These are phyloP conservation scores for Merops nubicus DNA, from an alignment of 2,113 vertebrate species.

Conservation along the genomic window DNA sequence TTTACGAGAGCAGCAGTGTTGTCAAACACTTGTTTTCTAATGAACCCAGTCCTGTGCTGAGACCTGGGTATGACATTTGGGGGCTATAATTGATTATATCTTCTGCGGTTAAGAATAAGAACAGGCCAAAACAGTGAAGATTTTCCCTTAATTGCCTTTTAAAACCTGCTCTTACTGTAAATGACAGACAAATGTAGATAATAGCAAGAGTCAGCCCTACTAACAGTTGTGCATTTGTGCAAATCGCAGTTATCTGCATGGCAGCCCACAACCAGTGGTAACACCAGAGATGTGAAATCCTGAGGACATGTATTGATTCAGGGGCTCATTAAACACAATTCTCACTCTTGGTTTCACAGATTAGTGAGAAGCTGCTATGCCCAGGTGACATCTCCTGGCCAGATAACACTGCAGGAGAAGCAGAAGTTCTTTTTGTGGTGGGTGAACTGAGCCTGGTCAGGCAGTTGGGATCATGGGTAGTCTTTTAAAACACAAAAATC, in stretches of 20 bases:
- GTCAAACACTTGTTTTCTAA: background rate
- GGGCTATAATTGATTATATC: background rate
- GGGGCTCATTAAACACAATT: constrained; percentile 47
- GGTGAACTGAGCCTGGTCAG: background rate
- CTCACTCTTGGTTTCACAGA: constrained; percentile 42
- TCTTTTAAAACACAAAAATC: background rate
- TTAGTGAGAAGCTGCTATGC: background rate
- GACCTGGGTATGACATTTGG: background rate
- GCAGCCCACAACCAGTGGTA: constrained; percentile 3
- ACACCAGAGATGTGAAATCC: background rate
- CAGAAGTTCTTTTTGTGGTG: background rate
- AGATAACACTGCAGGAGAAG: background rate
- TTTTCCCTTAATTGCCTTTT: background rate
- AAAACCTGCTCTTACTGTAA: background rate
- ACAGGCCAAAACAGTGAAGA: background rate
- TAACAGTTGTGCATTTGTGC: background rate
- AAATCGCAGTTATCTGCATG: constrained; percentile 20
- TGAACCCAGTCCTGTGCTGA: background rate
- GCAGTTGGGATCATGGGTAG: background rate
- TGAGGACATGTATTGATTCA: background rate
- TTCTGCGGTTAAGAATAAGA: background rate
- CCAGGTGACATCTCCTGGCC: background rate
- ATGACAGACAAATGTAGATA: background rate
- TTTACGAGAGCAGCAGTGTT: background rate
- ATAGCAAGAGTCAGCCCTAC: background rate